phyloP scores from a whole-genome alignment of 2,797 vertebrate genomes.

The Steatocranus sp. region DNA sequence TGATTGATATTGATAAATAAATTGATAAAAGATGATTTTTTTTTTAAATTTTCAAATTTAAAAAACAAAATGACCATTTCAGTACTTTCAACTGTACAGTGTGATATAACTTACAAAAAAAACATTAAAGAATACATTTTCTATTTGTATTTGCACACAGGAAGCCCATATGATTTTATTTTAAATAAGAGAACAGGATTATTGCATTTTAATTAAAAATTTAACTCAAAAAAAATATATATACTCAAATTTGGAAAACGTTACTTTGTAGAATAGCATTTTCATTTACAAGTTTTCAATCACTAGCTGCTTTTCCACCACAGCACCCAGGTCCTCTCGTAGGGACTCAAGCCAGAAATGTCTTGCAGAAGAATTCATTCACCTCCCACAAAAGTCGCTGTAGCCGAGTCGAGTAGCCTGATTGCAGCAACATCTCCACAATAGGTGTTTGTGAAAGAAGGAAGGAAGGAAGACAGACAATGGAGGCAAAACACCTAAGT shows the following conservation, averaged over 20 bases:
- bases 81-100: background rate
- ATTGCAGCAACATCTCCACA: background rate
- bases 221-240: background rate
- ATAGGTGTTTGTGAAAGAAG: background rate
- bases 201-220: background rate
- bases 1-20: too few relatives aligned
- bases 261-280: background rate
- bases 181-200: background rate
- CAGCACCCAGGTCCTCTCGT: background rate
- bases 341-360: background rate
- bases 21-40: too few relatives aligned
- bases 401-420: background rate
- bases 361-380: background rate
- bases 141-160: background rate
- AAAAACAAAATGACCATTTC: background rate
- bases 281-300: background rate
- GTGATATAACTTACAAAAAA: background rate
- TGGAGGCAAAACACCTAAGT: background rate
- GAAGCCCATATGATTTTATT: background rate
- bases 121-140: background rate
- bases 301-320: background rate
- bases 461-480: background rate
- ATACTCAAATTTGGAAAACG: background rate
- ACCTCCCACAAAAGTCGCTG: background rate
- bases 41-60: rapidly evolving